phyloP scores from a whole-genome alignment of 92 coral and sea anemone species.

The Porites rus region DNA sequence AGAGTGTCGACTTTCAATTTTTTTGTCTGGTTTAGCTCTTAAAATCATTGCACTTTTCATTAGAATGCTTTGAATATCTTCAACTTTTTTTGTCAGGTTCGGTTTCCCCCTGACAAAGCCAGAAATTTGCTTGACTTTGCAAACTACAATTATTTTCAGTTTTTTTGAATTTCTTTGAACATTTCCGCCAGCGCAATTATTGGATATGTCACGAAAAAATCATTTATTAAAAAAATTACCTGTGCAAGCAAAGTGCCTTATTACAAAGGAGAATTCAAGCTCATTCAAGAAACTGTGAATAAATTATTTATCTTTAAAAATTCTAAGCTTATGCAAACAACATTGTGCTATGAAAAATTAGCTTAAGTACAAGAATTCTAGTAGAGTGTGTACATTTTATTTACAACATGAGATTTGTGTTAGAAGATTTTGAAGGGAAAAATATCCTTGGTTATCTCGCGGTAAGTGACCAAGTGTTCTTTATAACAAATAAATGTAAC shows the following conservation, averaged over 20 bases:
- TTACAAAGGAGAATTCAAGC: neutral
- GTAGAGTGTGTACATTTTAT: neutral
- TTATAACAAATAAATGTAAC: neutral
- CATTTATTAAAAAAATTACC: slow-evolving; percentile 13
- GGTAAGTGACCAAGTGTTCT: slow-evolving; percentile 28
- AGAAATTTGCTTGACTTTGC: neutral
- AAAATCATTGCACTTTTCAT: neutral
- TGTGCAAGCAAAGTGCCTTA: slow-evolving; percentile 7
- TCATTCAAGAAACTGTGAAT: slow-evolving; percentile 22
- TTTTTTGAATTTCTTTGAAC: neutral
- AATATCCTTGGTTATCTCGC: neutral
- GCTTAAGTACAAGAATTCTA: neutral
- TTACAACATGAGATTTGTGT: neutral
- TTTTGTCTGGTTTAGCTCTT: neutral
- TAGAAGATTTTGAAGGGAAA: neutral
- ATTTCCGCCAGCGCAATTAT: neutral
- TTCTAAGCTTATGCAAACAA: slow-evolving; percentile 23
- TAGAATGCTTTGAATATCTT: neutral
- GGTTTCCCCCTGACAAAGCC: neutral
- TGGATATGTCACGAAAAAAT: slow-evolving; percentile 24
- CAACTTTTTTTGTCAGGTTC: neutral
- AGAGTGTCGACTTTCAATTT: neutral
- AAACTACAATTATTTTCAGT: neutral
- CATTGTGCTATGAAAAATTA: neutral
- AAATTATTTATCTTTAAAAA: slow-evolving; percentile 25